A percentile compares a stretch with the other conserved stretches of the same genome.
These are phyloP conservation scores for Drosophila biarmipes DNA, from an alignment of 1,140 invertebrate genomes.

Conservation along the genomic window DNA sequence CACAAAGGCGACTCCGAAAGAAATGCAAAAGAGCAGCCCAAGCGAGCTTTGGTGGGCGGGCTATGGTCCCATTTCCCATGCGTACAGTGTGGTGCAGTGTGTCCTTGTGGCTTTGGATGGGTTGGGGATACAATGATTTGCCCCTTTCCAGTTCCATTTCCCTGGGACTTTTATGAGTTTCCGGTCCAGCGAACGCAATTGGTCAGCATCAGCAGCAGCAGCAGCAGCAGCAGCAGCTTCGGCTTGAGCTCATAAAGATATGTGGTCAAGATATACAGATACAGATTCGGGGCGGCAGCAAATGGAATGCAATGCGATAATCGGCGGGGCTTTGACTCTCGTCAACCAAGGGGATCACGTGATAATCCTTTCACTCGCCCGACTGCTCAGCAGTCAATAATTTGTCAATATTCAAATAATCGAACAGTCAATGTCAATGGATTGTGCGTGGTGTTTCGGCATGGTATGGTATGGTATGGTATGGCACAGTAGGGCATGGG, in stretches of 20 bases:
- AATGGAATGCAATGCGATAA: slow-evolving; percentile 30
- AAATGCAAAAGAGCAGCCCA: slow-evolving; percentile 18
- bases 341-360: slow-evolving; percentile 13
- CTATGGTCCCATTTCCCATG: slow-evolving; percentile 1
- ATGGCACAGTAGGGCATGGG: no score
- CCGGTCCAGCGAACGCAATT: slow-evolving; percentile 20
- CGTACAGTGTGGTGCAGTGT: neutral
- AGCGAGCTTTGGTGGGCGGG: slow-evolving; percentile 5
- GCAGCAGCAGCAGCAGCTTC: neutral
- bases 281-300: neutral
- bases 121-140: neutral
- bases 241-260: slow-evolving; percentile 23
- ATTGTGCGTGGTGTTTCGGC: neutral
- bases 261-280: slow-evolving; percentile 4
- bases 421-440: slow-evolving; percentile 34
- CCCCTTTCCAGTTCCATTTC: neutral
- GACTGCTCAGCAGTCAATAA: slow-evolving; percentile 50
- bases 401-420: slow-evolving; percentile 59
- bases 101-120: neutral
- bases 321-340: slow-evolving; percentile 11
- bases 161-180: slow-evolving; percentile 1
- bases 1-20: slow-evolving; percentile 32
- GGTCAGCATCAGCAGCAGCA: neutral
- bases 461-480: no score
- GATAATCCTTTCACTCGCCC: slow-evolving; percentile 23